Percentiles rank a stretch among this genome's conserved stretches.
phyloP scores from a whole-genome alignment of 2,797 vertebrate species.

The Acridotheres tristis region DNA sequence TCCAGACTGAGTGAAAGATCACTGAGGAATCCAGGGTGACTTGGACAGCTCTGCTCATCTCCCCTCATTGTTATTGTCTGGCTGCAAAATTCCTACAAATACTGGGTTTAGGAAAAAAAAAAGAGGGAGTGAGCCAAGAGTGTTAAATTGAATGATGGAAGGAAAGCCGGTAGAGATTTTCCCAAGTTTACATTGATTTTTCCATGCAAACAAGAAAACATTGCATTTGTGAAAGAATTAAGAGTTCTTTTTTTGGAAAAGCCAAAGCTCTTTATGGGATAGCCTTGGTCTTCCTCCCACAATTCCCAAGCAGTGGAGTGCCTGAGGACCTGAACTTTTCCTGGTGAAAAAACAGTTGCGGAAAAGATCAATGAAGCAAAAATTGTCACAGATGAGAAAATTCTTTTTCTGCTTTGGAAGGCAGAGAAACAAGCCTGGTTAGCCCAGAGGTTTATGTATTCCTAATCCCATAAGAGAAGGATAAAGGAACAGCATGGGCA shows the following conservation, averaged over 20 bases:
- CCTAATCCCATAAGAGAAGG: neutral
- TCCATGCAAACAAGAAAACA: neutral
- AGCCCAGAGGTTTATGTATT: neutral
- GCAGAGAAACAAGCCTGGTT: neutral
- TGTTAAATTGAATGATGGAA: fast-evolving
- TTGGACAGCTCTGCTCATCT: neutral
- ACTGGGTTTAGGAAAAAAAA: neutral
- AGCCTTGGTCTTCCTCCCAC: neutral
- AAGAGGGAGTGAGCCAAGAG: neutral
- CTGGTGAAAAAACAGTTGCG: neutral
- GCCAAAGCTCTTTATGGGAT: neutral
- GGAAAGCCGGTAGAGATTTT: neutral
- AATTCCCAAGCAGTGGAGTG: neutral
- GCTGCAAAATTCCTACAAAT: neutral
- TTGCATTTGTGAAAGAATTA: neutral
- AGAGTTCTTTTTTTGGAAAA: neutral
- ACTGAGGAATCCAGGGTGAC: neutral
- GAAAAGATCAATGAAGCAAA: neutral
- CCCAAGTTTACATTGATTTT: neutral
- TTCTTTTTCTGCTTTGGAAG: neutral
- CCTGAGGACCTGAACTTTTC: neutral
- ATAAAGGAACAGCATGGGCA: neutral
- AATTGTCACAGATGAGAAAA: neutral
- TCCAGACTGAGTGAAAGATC: neutral
- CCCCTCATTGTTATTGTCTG: neutral